Base-by-base conservation (phyloP, 1,140 invertebrate genomes). In the Bradynema listronoti region DNA sequence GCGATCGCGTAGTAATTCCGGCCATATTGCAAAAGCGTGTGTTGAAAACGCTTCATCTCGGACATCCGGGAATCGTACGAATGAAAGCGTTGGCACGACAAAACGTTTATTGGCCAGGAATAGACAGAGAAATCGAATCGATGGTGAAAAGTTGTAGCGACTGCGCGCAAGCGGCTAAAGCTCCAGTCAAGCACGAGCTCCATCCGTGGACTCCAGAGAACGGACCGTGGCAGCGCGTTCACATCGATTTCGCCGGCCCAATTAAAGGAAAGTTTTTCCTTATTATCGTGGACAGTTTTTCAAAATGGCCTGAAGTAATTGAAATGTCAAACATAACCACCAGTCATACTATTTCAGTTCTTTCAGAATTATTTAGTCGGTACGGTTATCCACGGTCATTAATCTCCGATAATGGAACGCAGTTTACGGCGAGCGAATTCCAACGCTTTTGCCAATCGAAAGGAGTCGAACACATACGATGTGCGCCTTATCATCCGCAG, bases 11-110 rank as follows among this genome's bases (percentile, higher is more conserved):
- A 1, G 58, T 81, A 7, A 75, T 83, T 24, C 82, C 83, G 30
- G 71, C 79, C 65, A 51, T 33, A 22, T 57, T 80, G 36, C 75
- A 69, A 46, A 19, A 63, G 9, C 32, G 66, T 50, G 65, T 82
- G 7, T 56, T 82, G 4, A 50, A 79, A 16, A 67, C 79, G 54
- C 65, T 83, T 14, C 82, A 84, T 71, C 52, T 57, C 9, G 79
- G 76, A 2, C 83, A 84, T 65, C 76, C 78, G n/a, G 82, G 83
- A 4, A 80, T 83, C 6, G 78, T 78, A 0, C 75, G 71, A 0
- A 85, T 84, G 82, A 85, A 85, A 70, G 61, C 71, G 0, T 45
- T 82, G 14, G 75, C 84, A 1, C 46, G 82, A 16, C 71, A 66
- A 11, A 25, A 56, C 24, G n/a, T 56, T 14, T 56, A 46, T 5